A percentile compares a stretch with the other conserved stretches of the same genome.
These are phyloP conservation scores for Passerculus sandwichensis DNA, from an alignment of 2,797 vertebrate genomes.

Conservation along the genomic window DNA sequence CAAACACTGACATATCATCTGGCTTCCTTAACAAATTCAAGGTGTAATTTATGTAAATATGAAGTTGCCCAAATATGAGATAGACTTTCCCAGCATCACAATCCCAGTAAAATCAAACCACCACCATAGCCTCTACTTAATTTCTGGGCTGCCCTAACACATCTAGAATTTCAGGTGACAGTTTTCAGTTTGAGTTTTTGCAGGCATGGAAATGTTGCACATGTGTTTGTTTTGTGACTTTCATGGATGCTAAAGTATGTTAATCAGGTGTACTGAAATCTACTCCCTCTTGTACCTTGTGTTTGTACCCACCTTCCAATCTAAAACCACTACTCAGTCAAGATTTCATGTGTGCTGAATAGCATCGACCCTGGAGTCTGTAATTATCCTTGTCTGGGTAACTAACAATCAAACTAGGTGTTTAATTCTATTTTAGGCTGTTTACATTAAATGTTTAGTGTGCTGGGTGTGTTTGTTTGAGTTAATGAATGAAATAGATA, in stretches of 20 bases:
- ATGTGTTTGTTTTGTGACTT: neutral
- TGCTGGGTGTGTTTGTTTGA: neutral
- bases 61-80: neutral
- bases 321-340: neutral
- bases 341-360: neutral
- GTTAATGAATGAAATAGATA: neutral
- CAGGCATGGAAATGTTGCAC: neutral
- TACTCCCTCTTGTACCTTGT: fast-evolving
- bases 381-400: conserved; percentile 1
- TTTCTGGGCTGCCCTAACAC: neutral
- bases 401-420: neutral
- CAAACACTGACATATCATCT: neutral
- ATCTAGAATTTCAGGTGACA: neutral
- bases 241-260: neutral
- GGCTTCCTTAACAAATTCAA: neutral
- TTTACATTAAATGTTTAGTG: neutral
- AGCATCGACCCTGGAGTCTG: neutral
- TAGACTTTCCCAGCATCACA: no score
- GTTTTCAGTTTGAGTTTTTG: neutral
- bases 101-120: no score
- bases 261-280: neutral
- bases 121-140: neutral
- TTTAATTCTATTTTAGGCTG: conserved; percentile 15
- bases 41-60: neutral
- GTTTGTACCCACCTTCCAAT: neutral